These are phyloP conservation scores for Anticlea derivata DNA, from an alignment of 2,888 invertebrate genomes.

Conservation along the genomic window DNA sequence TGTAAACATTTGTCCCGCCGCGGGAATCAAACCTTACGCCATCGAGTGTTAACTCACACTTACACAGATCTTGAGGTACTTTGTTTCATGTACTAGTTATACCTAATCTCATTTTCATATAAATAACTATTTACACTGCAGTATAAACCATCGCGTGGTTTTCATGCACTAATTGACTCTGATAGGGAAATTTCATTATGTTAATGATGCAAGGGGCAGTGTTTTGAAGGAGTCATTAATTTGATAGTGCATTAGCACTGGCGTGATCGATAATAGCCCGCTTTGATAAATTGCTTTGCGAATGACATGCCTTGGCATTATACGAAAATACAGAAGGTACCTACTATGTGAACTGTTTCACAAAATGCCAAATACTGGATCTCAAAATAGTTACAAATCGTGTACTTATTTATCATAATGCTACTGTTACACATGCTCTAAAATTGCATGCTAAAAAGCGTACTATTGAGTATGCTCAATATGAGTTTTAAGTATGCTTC, in stretches of 20 bases:
- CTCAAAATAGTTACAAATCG: too few relatives aligned
- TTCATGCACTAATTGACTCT: slow-evolving; percentile 13
- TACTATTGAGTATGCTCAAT: background rate
- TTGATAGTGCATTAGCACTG: slow-evolving; percentile 23
- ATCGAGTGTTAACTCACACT: too few relatives aligned
- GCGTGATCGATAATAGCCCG: slow-evolving; percentile 22
- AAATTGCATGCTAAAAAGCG: background rate
- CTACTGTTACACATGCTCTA: background rate
- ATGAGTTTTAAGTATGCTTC: background rate
- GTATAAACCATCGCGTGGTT: background rate
- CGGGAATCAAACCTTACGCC: too few relatives aligned
- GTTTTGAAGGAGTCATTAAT: slow-evolving; percentile 25
- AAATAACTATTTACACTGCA: too few relatives aligned
- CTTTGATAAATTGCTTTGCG: slow-evolving; percentile 22
- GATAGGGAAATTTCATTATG: slow-evolving; percentile 24
- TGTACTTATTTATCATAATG: too few relatives aligned
- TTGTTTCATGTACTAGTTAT: too few relatives aligned
- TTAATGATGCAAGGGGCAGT: slow-evolving; percentile 21
- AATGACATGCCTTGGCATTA: slow-evolving; percentile 7
- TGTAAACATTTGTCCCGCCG: too few relatives aligned
- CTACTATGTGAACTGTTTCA: too few relatives aligned
- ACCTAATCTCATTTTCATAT: too few relatives aligned
- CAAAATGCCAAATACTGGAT: too few relatives aligned
- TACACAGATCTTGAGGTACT: too few relatives aligned
- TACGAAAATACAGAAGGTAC: background rate